A percentile compares a stretch with the other conserved stretches of the same genome.
Conservation (phyloP, 2,113 vertebrate genomes). For the Takifugu bimaculatus region DNA sequence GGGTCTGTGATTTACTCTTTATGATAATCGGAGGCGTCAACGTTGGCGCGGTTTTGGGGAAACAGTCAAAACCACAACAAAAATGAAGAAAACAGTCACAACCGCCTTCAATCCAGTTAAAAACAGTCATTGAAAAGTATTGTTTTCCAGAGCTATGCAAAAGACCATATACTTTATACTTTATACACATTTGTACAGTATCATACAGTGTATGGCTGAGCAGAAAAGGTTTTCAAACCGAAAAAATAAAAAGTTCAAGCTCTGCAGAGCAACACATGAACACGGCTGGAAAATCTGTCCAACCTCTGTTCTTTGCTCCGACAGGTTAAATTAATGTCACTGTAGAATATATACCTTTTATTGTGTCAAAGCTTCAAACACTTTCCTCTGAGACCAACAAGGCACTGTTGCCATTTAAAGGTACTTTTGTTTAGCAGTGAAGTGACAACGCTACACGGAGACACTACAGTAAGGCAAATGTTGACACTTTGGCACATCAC, state of each 20-base stretch:
- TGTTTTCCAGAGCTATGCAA: conserved; percentile 46
- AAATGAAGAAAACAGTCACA: conserved; percentile 18
- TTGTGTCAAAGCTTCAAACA: conserved; percentile 38
- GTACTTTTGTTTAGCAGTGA: conserved; percentile 56
- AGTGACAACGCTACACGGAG: conserved; percentile 29
- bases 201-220: conserved; percentile 55
- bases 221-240: conserved; percentile 35
- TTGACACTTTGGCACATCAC: conserved; percentile 50
- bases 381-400: conserved; percentile 65
- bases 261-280: conserved; percentile 31
- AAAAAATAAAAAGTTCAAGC: conserved; percentile 32
- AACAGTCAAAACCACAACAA: not conserved
- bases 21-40: conserved; percentile 53
- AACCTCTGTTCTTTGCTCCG: conserved; percentile 24
- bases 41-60: conserved; percentile 33
- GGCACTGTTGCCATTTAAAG: conserved; percentile 61
- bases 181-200: conserved; percentile 63
- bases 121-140: conserved; percentile 61
- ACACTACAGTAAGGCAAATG: conserved; percentile 48
- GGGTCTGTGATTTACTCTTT: conserved; percentile 59
- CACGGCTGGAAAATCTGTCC: conserved; percentile 17
- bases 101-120: conserved; percentile 49
- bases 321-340: conserved; percentile 40
- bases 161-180: conserved; percentile 53
- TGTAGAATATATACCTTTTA: conserved; percentile 57